Evolutionary conservation across 1,140 invertebrate species (phyloP).

Genomic region (Radopholus similis): DNA sequence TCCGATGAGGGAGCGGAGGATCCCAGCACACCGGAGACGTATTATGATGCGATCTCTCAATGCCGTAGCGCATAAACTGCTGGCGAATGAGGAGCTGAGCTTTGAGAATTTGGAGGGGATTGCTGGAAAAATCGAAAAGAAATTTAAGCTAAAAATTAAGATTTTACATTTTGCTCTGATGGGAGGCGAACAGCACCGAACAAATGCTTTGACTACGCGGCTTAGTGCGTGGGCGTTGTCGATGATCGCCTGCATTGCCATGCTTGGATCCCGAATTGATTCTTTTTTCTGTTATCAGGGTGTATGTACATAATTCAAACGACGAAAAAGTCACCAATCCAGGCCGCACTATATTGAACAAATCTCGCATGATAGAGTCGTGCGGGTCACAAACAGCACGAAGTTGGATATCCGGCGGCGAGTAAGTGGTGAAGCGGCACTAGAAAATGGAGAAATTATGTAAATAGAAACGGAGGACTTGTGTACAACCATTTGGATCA

Average conservation of each 20-base stretch:
- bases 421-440: conserved; percentile 41
- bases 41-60: conserved; percentile 26
- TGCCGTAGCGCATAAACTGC: conserved; percentile 19
- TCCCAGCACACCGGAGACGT: conserved; percentile 30
- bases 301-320: not conserved
- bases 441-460: conserved; percentile 15
- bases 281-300: not conserved
- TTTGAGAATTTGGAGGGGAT: conserved; percentile 17
- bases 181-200: conserved; percentile 9
- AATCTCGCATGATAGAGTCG: conserved; percentile 3
- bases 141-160: not conserved
- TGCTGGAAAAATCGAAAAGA: conserved; percentile 34
- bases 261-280: not conserved
- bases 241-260: conserved; percentile 5
- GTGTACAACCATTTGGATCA: conserved; percentile 23
- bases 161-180: conserved; percentile 30
- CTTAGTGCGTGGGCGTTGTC: conserved; percentile 31
- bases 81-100: conserved; percentile 38
- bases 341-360: conserved; percentile 22
- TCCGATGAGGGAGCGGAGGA: conserved; percentile 24
- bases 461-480: not conserved
- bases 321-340: not conserved
- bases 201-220: conserved; percentile 26
- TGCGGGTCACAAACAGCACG: conserved; percentile 11
- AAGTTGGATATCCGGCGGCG: conserved; percentile 33